phyloP scores from a whole-genome alignment of 53 echinoderm and acorn worm genomes.

The Echinarachnius parma region DNA sequence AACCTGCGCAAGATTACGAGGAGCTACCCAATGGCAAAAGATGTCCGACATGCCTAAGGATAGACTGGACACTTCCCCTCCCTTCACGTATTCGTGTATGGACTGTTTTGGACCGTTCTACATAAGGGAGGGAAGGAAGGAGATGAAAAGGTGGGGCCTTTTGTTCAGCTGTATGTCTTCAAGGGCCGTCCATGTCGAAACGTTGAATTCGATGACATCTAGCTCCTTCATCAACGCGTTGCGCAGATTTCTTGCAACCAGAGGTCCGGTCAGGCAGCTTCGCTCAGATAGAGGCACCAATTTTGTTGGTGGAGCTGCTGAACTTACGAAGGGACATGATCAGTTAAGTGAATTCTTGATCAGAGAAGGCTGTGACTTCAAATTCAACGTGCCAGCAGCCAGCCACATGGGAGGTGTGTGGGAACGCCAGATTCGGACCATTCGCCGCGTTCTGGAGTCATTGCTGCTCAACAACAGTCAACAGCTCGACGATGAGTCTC shows the following conservation, averaged over 20 bases:
- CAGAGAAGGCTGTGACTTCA: conserved; percentile 8
- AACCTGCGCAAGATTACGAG: conserved; percentile 33
- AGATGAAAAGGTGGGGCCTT: conserved; percentile 58
- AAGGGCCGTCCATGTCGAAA: conserved; percentile 56
- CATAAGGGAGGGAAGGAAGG: conserved; percentile 48
- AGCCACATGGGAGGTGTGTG: conserved; percentile 36
- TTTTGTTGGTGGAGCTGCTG: conserved; percentile 52
- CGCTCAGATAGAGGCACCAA: conserved; percentile 59
- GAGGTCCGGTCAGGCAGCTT: conserved; percentile 44
- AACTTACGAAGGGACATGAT: conserved; percentile 31
- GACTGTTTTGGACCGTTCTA: conserved; percentile 61
- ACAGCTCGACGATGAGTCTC: conserved; percentile 43
- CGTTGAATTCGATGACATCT: conserved; percentile 13
- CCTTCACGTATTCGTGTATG: conserved; percentile 56
- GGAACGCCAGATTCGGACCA: conserved; percentile 9
- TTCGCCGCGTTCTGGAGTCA: conserved; percentile 25
- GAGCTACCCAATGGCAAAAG: conserved; percentile 45
- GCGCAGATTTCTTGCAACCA: conserved; percentile 28
- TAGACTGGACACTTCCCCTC: conserved; percentile 51
- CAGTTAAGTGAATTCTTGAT: background rate
- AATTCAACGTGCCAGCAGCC: conserved; percentile 21
- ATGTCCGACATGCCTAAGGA: conserved; percentile 65
- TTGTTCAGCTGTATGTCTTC: conserved; percentile 61
- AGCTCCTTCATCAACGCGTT: conserved; percentile 59
- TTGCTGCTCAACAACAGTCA: conserved; percentile 16